Evolutionary conservation across 1,140 invertebrate genomes (phyloP), one percentile per base, ranked within the genome.

Genomic region (Belonocnema kinseyi): DNA sequence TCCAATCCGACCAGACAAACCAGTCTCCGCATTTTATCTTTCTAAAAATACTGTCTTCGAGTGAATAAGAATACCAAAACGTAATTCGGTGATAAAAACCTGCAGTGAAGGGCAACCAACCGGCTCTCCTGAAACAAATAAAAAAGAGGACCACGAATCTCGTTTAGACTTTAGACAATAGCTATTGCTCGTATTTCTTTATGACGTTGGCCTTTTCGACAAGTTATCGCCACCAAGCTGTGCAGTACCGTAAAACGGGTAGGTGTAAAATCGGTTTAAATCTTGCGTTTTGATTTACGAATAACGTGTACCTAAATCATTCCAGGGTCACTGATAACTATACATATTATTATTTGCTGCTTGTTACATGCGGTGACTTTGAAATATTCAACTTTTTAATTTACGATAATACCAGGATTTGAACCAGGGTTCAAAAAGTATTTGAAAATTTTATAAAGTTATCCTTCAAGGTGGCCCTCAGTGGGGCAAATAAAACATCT

Each of bases 141-240:
- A 66, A 66, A 66, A 66, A 66, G 40, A 66, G 61, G 58, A 40
- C 4, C 26, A 66, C 10, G 26, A 16, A 40, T 66, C 61, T 66
- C 61, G 40, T 66, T 66, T 66, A 66, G 33, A 66, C 61, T 66
- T 66, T 66, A 66, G 33, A 66, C 61, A 66, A 66, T 66, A 66
- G 26, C 33, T 40, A 40, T 66, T 66, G 61, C 61, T 40, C 61
- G 26, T 66, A 66, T 66, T 66, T 66, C 61, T 66, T 66, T 66
- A 66, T 40, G 61, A 66, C 61, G 26, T 66, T 21, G 26, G 61
- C 33, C 61, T 66, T 66, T 66, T 66, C 61, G 61, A 66, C 26
- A 40, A 66, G 61, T 66, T 66, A 66, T 66, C 26, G 61, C 26
- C 61, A 66, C 61, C 61, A 40, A 66, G 33, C 61, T 66, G 40